These are phyloP conservation scores for Scophthalmus maximus DNA, from an alignment of 2,113 vertebrate species.

Conservation along the genomic window DNA sequence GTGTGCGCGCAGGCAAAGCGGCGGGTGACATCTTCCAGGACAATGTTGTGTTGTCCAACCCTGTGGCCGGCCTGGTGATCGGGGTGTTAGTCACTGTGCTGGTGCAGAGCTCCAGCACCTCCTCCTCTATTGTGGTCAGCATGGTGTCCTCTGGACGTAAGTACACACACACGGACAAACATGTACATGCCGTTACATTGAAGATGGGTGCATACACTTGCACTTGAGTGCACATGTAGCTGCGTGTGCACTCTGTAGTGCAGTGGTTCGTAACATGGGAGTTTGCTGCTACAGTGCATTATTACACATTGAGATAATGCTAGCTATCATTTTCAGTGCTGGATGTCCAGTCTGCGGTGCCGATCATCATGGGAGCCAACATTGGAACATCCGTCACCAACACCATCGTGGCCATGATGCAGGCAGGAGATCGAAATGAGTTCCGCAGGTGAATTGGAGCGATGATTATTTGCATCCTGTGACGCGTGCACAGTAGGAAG, in stretches of 20 bases:
- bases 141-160: conserved; percentile 96
- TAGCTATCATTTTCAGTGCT: conserved; percentile 81
- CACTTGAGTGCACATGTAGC: background rate
- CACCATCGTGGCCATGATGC: conserved; percentile 96
- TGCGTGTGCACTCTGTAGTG: too few relatives aligned
- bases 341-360: conserved; percentile 88
- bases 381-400: conserved; percentile 98
- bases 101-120: conserved; percentile 97
- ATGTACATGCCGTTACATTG: background rate
- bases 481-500: background rate
- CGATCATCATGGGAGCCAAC: conserved; percentile 97
- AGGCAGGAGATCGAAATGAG: conserved; percentile 92
- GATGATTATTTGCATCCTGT: background rate
- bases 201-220: background rate
- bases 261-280: too few relatives aligned
- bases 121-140: conserved; percentile 96
- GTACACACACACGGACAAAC: conserved; percentile 59
- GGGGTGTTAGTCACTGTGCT: conserved; percentile 95
- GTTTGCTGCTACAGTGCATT: background rate
- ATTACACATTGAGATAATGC: background rate
- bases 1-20: conserved; percentile 86
- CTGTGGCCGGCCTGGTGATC: conserved; percentile 92
- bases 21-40: conserved; percentile 96
- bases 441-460: conserved; percentile 89
- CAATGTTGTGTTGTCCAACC: conserved; percentile 90